Base-by-base conservation (phyloP, 2,113 vertebrate genomes). In the Tor tambroides region DNA sequence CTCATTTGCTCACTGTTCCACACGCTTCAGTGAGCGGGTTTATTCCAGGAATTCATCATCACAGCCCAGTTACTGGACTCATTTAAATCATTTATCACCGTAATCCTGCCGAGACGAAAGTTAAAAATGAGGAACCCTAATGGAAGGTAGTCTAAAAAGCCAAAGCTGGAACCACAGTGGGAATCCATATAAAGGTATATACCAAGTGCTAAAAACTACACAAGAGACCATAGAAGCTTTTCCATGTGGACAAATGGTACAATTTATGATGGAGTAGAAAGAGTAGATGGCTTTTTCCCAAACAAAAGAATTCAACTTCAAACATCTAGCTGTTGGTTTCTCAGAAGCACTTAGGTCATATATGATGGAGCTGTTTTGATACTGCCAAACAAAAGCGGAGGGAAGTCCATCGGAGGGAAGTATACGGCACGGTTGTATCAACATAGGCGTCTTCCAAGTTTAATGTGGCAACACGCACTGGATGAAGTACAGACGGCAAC, bases 31-130 rank as follows among this genome's bases (percentile, higher is more conserved):
- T 78, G 26, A 84, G n/a, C 15, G 1, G 38, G 23, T 46, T 81
- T 81, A 46, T 81, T 81, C 80, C 80, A 28, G 35, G 59, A 81
- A 81, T 65, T 67, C 80, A 67, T 28, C 35, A 4, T 17, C 28
- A 46, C 80, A 43, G 26, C n/a, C 14, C 56, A 65, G 38, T 81
- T 19, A 46, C 80, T 21, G n/a, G 32, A 80, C 59, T 46, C 56
- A 28, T 80, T 79, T 79, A n/a, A 35, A 43, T 63, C 14, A 63
- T 38, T 26, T 41, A 63, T 81, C 32, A 79, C 17, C 8, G 2
- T 30, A 78, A 21, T 54, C 49, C 77, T 2, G 51, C 10, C 6
- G 28, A 81, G 79, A 15, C 7, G 32, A 61, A 80, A 59, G 51
- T 81, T 4, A 5, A 61, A 63, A 43, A 77, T 23, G 63, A 43